These are phyloP conservation scores for Parnassius mnemosyne DNA, from an alignment of 2,888 invertebrate species.

Conservation along the genomic window DNA sequence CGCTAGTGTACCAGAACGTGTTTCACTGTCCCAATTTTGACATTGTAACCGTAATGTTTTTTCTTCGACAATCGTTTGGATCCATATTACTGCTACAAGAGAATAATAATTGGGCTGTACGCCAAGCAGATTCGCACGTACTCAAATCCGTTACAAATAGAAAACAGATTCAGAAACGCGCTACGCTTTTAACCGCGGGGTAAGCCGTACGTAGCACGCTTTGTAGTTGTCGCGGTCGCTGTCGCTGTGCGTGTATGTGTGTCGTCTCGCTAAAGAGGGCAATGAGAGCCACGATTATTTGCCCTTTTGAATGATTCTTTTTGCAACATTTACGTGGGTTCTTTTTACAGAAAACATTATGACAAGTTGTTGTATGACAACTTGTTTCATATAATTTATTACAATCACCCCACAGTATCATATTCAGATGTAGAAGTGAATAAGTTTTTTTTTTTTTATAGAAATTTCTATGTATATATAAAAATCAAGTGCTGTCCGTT, in stretches of 20 bases:
- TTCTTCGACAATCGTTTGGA: conserved; percentile 38
- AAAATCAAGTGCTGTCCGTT: too few relatives aligned
- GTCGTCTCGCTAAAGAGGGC: not conserved
- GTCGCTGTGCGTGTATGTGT: too few relatives aligned
- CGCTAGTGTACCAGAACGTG: not conserved
- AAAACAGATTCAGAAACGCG: conserved; percentile 39
- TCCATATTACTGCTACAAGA: conserved; percentile 39
- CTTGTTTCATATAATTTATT: too few relatives aligned
- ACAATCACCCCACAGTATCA: too few relatives aligned
- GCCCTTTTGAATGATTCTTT: not conserved
- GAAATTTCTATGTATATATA: too few relatives aligned
- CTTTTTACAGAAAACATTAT: too few relatives aligned
- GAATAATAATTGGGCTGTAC: conserved; percentile 49
- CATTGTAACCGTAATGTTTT: conserved; percentile 38
- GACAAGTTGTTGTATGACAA: too few relatives aligned
- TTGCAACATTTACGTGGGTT: not conserved
- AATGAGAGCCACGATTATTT: not conserved
- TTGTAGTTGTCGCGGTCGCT: not conserved
- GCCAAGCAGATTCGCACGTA: conserved; percentile 51
- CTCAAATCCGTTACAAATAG: conserved; percentile 46
- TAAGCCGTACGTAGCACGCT: conserved; percentile 7
- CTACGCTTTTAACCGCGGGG: conserved; percentile 42
- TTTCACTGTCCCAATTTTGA: conserved; percentile 13
- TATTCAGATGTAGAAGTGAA: too few relatives aligned
- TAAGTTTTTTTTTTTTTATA: too few relatives aligned